These are phyloP conservation scores for Capricornis sumatraensis DNA, from an alignment of 2,113 vertebrate species.

Conservation along the genomic window DNA sequence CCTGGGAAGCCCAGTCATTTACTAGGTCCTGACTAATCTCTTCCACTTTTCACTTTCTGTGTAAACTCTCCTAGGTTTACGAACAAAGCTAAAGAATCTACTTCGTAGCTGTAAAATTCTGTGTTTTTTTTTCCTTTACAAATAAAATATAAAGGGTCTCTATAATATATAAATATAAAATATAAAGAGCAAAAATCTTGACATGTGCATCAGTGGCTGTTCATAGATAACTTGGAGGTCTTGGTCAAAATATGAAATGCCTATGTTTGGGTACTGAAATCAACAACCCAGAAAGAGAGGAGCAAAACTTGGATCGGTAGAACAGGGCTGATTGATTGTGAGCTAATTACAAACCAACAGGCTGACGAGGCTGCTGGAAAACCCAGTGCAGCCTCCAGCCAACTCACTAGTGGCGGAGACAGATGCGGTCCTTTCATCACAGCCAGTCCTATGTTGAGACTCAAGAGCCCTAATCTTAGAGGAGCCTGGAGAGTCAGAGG, in stretches of 20 bases:
- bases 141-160: constrained; percentile 1
- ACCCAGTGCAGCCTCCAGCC: neutral
- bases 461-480: neutral
- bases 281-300: neutral
- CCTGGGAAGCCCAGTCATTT: neutral
- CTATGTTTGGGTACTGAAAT: neutral
- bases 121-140: neutral
- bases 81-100: neutral
- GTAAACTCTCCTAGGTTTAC: neutral
- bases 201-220: neutral
- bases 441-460: neutral
- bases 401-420: fast-evolving
- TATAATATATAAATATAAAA: neutral
- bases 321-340: neutral
- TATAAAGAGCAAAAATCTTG: neutral
- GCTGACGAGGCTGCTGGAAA: neutral
- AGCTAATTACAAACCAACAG: neutral
- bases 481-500: neutral
- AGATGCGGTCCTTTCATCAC: neutral
- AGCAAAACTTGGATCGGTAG: fast-evolving
- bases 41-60: neutral
- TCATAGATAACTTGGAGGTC: neutral
- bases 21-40: neutral
- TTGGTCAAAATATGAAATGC: neutral
- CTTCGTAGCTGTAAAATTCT: neutral